Base-by-base conservation (phyloP, 2,113 vertebrate genomes). In the Oncorhynchus tshawytscha region DNA sequence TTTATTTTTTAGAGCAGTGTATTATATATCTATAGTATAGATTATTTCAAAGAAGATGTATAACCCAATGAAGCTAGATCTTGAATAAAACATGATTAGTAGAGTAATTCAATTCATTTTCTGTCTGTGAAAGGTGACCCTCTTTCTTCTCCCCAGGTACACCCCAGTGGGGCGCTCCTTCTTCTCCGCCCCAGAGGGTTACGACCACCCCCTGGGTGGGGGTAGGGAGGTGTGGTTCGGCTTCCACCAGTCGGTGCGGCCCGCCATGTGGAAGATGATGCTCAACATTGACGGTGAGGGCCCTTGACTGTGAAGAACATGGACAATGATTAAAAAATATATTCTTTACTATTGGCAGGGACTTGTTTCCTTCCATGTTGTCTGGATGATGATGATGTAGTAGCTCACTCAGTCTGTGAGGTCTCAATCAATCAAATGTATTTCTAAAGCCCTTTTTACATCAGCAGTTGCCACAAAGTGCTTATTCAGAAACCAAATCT, bases 241-340 rank as follows among this genome's bases (percentile, higher is more conserved):
- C 48, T 99, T 99, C 91, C 97, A 99, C 91, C 97, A 99, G 79
- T 99, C 97, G 12, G 97, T 99, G 68, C 93, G 97, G 39, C 97
- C 97, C 67, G 97, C 97, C 83, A 99, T 99, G 97, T 99, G 97
- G 97, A 99, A 99, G 90, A 99, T 99, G 97, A 98, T 98, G 96
- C 95, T 99, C 81, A 99, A 99, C 84, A 98, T 99, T 3, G 97
- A 99, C 84, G 97, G 97, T 98, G 84, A 95, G 95, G 6, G 2
- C 16, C 11, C 24, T n/a, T 64, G n/a, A 9, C 8, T 22, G 8
- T 22, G 24, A 64, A 1, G 3, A 54, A 18, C 3, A 54, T 54
- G 51, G 51, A 54, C 5, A 18, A 54, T 45, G 39, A 45, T 45
- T 3, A 45, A 45, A 45, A 45, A 45, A 45, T 45, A 45, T 45